phyloP scores from a whole-genome alignment of 2,888 invertebrate genomes.

The Omphaloscelis lunosa region DNA sequence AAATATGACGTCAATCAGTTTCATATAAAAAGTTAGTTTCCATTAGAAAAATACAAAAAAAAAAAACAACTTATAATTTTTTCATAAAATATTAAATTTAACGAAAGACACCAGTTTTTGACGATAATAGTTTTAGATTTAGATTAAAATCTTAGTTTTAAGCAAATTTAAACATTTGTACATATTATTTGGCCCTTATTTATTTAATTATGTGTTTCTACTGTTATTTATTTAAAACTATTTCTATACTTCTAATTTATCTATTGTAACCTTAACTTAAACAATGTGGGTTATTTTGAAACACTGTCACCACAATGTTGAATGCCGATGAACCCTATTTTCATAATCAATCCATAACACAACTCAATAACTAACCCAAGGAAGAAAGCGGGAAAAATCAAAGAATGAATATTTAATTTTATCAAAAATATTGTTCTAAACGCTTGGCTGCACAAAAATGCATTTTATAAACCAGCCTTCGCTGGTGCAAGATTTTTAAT shows the following conservation, averaged over 20 bases:
- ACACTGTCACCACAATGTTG: neutral
- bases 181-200: slow-evolving; percentile 40
- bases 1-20: neutral
- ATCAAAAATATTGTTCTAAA: neutral
- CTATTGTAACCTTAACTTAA: neutral
- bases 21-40: neutral
- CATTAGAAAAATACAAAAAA: neutral
- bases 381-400: too few relatives aligned
- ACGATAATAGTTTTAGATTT: slow-evolving; percentile 11
- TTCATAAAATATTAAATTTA: neutral
- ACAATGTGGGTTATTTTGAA: neutral
- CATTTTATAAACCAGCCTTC: neutral
- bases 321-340: too few relatives aligned
- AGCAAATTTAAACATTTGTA: slow-evolving; percentile 29
- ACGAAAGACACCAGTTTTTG: neutral
- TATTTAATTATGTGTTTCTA: slow-evolving; percentile 16
- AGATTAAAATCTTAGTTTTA: slow-evolving; percentile 40
- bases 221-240: slow-evolving; percentile 27
- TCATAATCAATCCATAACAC: neutral
- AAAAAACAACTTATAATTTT: neutral
- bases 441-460: neutral
- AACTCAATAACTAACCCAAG: neutral
- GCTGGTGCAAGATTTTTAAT: neutral
- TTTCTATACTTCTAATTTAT: slow-evolving; percentile 15
- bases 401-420: neutral